phyloP scores from a whole-genome alignment of 2,113 vertebrate species.

The Callithrix jacchus region DNA sequence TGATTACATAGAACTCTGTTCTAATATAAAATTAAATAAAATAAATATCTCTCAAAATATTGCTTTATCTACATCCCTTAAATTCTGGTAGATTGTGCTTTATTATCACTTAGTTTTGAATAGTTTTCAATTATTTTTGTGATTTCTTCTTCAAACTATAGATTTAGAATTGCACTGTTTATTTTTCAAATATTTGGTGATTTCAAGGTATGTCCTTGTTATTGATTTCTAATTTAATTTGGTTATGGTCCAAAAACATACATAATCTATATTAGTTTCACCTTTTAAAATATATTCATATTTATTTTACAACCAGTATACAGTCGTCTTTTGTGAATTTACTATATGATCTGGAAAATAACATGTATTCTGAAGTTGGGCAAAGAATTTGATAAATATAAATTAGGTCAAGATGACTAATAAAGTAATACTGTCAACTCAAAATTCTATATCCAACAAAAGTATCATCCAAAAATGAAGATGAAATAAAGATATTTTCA shows the following conservation, averaged over 20 bases:
- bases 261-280: neutral
- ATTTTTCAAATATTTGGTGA: neutral
- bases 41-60: neutral
- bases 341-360: neutral
- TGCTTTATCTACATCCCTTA: neutral
- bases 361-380: neutral
- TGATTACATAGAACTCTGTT: neutral
- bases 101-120: neutral
- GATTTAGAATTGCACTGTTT: neutral
- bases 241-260: neutral
- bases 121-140: neutral
- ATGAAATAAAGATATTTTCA: neutral
- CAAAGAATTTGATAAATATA: neutral
- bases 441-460: constrained; percentile 17
- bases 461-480: neutral
- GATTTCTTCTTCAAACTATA: neutral
- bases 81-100: neutral
- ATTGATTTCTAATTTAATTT: neutral
- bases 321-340: neutral
- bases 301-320: neutral
- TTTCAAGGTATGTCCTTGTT: neutral
- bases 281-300: constrained; percentile 1
- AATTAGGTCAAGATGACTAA: neutral
- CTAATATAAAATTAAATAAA: neutral
- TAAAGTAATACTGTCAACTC: neutral